Percentiles rank a stretch among this genome's conserved stretches.
phyloP scores from a whole-genome alignment of 2,888 invertebrate genomes.

The Merodon equestris region DNA sequence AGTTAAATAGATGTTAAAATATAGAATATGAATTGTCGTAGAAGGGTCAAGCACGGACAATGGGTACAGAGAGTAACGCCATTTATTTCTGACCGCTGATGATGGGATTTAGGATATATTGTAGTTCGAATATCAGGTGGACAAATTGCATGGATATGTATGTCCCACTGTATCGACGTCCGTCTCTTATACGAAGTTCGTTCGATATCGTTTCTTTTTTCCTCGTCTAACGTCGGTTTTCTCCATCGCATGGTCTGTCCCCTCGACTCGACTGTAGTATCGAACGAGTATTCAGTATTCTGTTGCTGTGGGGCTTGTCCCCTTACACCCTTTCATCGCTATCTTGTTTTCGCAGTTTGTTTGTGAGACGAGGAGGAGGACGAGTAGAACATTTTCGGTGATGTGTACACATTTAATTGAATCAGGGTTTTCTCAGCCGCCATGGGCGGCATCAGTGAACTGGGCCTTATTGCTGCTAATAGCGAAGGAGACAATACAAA shows the following conservation, averaged over 20 bases:
- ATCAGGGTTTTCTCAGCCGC: slow-evolving; percentile 64
- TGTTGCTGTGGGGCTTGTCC: slow-evolving; percentile 5
- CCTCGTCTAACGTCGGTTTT: slow-evolving; percentile 34
- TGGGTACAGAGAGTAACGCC: no score
- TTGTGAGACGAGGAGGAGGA: slow-evolving; percentile 39
- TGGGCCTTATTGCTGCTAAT: slow-evolving; percentile 37
- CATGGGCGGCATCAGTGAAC: slow-evolving; percentile 10
- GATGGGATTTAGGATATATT: slow-evolving; percentile 37
- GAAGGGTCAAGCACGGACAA: not conserved
- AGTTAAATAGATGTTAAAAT: slow-evolving; percentile 56
- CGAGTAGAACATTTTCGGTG: slow-evolving; percentile 67
- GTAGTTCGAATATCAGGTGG: slow-evolving; percentile 18
- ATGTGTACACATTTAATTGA: slow-evolving; percentile 70
- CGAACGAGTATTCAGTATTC: slow-evolving; percentile 4
- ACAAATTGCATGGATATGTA: slow-evolving; percentile 63
- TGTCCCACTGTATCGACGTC: slow-evolving; percentile 8
- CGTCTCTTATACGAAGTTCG: slow-evolving; percentile 25
- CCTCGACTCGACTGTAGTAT: not conserved
- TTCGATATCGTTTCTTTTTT: slow-evolving; percentile 26
- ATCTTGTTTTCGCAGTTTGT: slow-evolving; percentile 70
- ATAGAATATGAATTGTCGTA: slow-evolving; percentile 44
- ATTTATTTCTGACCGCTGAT: slow-evolving; percentile 28
- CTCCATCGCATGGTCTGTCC: slow-evolving; percentile 13
- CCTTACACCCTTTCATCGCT: slow-evolving; percentile 57
- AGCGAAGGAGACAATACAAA: slow-evolving; percentile 34